Conservation (phyloP, 2,113 vertebrate species). For the Cynocephalus volans region DNA sequence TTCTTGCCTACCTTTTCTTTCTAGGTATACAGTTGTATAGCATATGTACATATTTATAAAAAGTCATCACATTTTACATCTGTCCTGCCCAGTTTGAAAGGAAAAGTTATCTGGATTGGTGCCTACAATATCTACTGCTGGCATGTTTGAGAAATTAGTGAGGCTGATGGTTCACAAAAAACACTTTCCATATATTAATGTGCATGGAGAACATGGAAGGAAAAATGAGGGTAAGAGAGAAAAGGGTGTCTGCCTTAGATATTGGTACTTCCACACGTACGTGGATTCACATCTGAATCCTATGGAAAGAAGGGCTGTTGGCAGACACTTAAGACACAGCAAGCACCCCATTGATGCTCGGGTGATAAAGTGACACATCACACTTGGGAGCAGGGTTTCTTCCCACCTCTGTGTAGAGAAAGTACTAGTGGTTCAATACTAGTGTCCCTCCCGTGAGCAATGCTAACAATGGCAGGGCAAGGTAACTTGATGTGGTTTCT, state of each 20-base stretch:
- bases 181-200: background rate
- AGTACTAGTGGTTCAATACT: background rate
- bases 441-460: background rate
- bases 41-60: background rate
- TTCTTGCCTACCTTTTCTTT: background rate
- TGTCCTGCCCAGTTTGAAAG: background rate
- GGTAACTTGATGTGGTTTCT: background rate
- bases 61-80: background rate
- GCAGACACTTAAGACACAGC: background rate
- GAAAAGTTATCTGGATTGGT: background rate
- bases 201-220: background rate
- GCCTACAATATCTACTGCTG: background rate
- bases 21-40: background rate
- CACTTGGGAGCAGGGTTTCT: background rate
- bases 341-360: background rate
- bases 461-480: background rate
- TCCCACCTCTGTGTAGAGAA: background rate
- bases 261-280: background rate
- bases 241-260: background rate
- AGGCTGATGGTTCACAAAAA: background rate
- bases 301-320: background rate
- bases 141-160: slow-evolving; percentile 8
- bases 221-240: background rate
- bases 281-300: background rate
- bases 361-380: background rate